These are phyloP conservation scores for Rhea pennata DNA, from an alignment of 2,113 vertebrate genomes.

Conservation along the genomic window DNA sequence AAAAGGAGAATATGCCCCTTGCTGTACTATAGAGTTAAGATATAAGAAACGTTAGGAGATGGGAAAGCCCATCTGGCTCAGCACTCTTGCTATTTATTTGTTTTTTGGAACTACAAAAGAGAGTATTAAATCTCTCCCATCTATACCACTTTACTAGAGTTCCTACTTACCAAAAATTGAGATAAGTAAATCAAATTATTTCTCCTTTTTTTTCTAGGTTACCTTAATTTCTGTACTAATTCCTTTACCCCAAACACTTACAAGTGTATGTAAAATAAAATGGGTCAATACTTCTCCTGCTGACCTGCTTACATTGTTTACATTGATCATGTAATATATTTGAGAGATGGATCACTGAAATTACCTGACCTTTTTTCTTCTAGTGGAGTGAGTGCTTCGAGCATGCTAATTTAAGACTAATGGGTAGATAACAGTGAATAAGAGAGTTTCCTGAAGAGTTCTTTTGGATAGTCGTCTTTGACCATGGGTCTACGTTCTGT, in stretches of 20 bases:
- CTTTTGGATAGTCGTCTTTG: background rate
- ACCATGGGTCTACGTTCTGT: background rate
- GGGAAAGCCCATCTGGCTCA: background rate
- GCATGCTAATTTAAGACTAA: background rate
- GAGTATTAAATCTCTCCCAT: background rate
- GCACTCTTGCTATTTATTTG: background rate
- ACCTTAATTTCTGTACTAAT: background rate
- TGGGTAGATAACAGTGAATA: background rate
- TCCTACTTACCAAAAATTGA: background rate
- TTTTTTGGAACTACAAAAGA: background rate
- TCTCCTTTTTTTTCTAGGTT: background rate
- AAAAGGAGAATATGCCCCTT: constrained; percentile 10
- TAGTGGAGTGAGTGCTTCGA: background rate
- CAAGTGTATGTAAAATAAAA: background rate
- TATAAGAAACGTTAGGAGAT: constrained; percentile 12
- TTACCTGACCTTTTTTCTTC: background rate
- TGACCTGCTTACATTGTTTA: background rate
- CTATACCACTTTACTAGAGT: background rate
- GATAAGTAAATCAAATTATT: background rate
- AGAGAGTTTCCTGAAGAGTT: background rate
- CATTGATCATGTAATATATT: background rate
- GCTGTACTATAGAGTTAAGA: background rate
- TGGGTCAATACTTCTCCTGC: background rate
- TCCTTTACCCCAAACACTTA: background rate
- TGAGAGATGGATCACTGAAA: background rate